phyloP scores from a whole-genome alignment of 2,888 invertebrate genomes.

The Protodeltote pygarga region DNA sequence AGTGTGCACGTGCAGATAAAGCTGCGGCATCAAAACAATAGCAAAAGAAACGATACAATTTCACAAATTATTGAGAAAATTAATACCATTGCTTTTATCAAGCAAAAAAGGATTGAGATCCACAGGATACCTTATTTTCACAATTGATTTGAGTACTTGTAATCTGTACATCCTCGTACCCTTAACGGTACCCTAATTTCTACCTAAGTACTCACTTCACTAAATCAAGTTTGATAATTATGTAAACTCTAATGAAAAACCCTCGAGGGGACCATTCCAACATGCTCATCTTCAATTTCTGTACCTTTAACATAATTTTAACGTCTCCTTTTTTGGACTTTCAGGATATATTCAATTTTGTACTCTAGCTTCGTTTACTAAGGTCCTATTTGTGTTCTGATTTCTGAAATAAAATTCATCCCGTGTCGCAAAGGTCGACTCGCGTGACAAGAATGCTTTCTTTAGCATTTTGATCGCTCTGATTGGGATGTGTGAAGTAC shows the following conservation, averaged over 20 bases:
- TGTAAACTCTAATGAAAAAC: conserved; percentile 43
- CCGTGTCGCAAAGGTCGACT: conserved; percentile 42
- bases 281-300: conserved; percentile 48
- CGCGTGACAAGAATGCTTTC: conserved; percentile 58
- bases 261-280: conserved; percentile 29
- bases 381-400: conserved; percentile 33
- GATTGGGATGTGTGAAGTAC: conserved; percentile 45
- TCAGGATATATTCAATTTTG: conserved; percentile 14
- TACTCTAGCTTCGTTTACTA: conserved; percentile 15
- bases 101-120: conserved; percentile 13
- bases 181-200: conserved; percentile 18
- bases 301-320: conserved; percentile 49
- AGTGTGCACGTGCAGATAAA: no score
- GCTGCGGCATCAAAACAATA: neutral
- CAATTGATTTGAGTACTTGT: conserved; percentile 28
- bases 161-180: conserved; percentile 13
- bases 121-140: conserved; percentile 4
- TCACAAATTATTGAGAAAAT: no score
- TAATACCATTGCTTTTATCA: no score
- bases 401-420: conserved; percentile 44
- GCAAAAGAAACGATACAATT: neutral
- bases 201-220: conserved; percentile 24
- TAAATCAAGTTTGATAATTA: conserved; percentile 47
- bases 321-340: conserved; percentile 29
- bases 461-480: conserved; percentile 55